Percentiles rank a stretch among this genome's conserved stretches.
Conservation (phyloP, 1,140 invertebrate species). For the Brevipalpus yothersi region DNA sequence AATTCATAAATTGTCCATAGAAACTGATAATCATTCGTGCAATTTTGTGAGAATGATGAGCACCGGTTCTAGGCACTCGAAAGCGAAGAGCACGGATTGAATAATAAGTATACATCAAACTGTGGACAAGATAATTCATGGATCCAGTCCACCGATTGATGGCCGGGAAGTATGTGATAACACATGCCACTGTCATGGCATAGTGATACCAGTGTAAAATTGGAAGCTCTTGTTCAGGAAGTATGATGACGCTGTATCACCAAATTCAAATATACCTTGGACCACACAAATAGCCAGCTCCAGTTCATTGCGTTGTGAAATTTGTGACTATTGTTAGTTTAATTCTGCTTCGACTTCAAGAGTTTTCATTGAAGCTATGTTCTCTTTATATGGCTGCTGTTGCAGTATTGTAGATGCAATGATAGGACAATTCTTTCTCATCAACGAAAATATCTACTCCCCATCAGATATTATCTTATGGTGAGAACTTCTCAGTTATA, state of each 20-base stretch:
- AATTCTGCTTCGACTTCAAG: too few relatives aligned
- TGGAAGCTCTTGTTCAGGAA: conserved; percentile 27
- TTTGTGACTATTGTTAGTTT: too few relatives aligned
- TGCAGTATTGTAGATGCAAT: too few relatives aligned
- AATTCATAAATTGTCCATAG: conserved; percentile 5
- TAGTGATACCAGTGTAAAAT: conserved; percentile 35
- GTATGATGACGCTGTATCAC: conserved; percentile 28
- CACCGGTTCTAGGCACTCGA: conserved; percentile 22
- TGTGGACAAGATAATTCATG: conserved; percentile 28
- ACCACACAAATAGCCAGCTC: conserved; percentile 81
- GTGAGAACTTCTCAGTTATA: too few relatives aligned
- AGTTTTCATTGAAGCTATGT: too few relatives aligned
- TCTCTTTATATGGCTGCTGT: too few relatives aligned
- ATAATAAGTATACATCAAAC: conserved; percentile 26
- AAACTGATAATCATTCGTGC: conserved; percentile 25
- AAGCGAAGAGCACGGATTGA: conserved; percentile 23
- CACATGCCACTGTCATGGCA: conserved; percentile 27
- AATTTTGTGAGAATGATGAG: conserved; percentile 28
- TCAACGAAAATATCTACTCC: too few relatives aligned
- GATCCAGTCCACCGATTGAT: conserved; percentile 26
- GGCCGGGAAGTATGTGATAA: conserved; percentile 12
- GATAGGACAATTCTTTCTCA: too few relatives aligned
- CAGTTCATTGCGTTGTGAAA: too few relatives aligned
- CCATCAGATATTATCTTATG: too few relatives aligned
- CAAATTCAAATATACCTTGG: conserved; percentile 41